A percentile compares a stretch with the other conserved stretches of the same genome.
These are phyloP conservation scores for Notechis scutatus DNA, from an alignment of 2,113 vertebrate genomes.

Conservation along the genomic window DNA sequence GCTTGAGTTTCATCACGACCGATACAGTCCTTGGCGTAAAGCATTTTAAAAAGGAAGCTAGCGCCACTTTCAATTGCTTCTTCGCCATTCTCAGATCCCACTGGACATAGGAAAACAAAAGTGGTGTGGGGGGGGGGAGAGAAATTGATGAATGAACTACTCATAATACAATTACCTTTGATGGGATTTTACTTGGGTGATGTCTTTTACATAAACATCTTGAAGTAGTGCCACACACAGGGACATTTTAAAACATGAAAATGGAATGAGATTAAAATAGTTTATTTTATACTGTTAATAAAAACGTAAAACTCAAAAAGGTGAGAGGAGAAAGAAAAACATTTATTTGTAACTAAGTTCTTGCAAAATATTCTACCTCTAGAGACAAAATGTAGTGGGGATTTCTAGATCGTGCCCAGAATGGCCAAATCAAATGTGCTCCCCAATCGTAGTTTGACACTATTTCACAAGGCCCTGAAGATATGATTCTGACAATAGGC, in stretches of 20 bases:
- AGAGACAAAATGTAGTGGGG: background rate
- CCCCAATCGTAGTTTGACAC: background rate
- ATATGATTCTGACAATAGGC: background rate
- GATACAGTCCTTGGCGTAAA: slow-evolving; percentile 84
- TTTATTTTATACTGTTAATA: background rate
- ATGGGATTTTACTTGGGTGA: background rate
- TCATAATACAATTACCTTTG: background rate
- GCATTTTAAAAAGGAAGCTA: slow-evolving; percentile 89
- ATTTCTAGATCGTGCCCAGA: background rate
- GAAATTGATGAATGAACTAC: background rate
- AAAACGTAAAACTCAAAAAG: background rate
- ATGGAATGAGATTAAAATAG: background rate
- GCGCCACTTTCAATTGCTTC: slow-evolving; percentile 87
- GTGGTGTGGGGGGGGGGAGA: slow-evolving; percentile 41
- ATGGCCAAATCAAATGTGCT: background rate
- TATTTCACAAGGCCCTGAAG: background rate
- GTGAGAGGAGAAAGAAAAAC: background rate
- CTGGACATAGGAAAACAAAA: slow-evolving; percentile 71
- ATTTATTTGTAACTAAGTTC: background rate
- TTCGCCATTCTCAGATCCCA: slow-evolving; percentile 85
- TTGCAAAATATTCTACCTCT: background rate
- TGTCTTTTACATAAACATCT: slow-evolving; percentile 7
- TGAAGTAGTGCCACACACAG: background rate
- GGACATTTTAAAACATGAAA: background rate
- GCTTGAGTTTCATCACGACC: slow-evolving; percentile 85